phyloP scores from a whole-genome alignment of 2,888 invertebrate species.

The Drosophila parthenogenetica region DNA sequence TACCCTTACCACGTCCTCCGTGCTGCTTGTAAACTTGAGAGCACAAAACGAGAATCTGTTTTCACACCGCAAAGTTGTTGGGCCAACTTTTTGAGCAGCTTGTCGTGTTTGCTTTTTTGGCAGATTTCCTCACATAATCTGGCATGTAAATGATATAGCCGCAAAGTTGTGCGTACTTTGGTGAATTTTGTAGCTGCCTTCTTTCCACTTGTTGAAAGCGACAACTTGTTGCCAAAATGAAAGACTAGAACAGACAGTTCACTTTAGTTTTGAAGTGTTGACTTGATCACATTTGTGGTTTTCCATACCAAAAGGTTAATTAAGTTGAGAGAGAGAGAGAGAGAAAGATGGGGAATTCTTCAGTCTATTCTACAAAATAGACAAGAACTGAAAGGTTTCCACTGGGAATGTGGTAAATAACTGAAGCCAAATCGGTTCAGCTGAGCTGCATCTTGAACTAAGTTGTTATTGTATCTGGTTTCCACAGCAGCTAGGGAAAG shows the following conservation, averaged over 20 bases:
- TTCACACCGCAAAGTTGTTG: constrained; percentile 66
- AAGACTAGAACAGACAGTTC: not conserved
- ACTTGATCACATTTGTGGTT: constrained; percentile 15
- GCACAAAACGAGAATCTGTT: constrained; percentile 39
- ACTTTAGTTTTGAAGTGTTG: not conserved
- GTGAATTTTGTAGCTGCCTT: constrained; percentile 34
- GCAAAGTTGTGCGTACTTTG: constrained; percentile 67
- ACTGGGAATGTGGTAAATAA: constrained; percentile 12
- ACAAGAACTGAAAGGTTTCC: constrained; percentile 22
- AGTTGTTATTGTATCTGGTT: constrained; percentile 1
- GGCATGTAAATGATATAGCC: constrained; percentile 70
- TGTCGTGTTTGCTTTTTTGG: constrained; percentile 51
- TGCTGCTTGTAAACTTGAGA: constrained; percentile 36
- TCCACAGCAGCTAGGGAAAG: not conserved
- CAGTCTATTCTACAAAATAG: constrained; percentile 11
- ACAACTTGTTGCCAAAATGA: constrained; percentile 40
- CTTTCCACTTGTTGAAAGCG: constrained; percentile 43
- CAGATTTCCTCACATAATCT: constrained; percentile 65
- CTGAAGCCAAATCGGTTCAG: constrained; percentile 12
- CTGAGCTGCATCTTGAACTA: not conserved
- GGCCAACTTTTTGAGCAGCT: constrained; percentile 52
- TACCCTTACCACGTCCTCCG: not conserved
- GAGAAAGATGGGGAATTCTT: not conserved
- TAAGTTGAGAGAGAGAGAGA: not conserved
- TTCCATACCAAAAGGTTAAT: constrained; percentile 4